Conservation (phyloP, 2,797 vertebrate species). For the Takifugu rubripes region DNA sequence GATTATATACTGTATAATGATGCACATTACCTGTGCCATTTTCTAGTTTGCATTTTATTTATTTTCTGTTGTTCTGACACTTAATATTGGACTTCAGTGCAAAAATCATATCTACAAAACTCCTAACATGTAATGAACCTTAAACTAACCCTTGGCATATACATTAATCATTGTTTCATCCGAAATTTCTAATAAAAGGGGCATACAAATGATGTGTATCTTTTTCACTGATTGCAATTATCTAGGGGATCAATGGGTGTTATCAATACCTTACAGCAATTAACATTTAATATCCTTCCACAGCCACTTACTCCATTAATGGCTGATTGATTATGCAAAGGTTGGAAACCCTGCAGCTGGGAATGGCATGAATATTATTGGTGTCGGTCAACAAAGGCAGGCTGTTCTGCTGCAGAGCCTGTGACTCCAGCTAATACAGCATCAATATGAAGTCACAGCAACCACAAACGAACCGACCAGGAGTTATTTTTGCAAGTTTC, state of each 20-base stretch:
- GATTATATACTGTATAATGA: no score
- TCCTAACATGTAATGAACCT: constrained; percentile 33
- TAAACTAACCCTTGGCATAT: constrained; percentile 36
- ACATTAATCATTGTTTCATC: constrained; percentile 58
- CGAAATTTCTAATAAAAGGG: constrained; percentile 42
- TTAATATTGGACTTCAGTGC: background rate
- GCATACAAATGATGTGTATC: constrained; percentile 72
- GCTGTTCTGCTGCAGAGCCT: constrained; percentile 43
- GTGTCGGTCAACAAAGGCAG: constrained; percentile 62
- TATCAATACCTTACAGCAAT: constrained; percentile 82
- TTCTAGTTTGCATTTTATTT: no score
- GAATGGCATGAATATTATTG: constrained; percentile 68
- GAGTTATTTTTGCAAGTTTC: constrained; percentile 7
- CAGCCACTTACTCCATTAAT: constrained; percentile 83
- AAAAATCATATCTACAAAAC: background rate
- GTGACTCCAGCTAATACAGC: constrained; percentile 49
- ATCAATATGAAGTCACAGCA: constrained; percentile 48
- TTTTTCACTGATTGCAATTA: constrained; percentile 80
- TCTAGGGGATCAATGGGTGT: constrained; percentile 70
- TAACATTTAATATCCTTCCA: constrained; percentile 84
- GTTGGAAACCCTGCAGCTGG: constrained; percentile 57
- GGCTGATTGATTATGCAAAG: constrained; percentile 78
- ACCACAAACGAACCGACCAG: constrained; percentile 27
- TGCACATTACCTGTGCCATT: no score
- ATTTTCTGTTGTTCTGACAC: background rate